phyloP scores from a whole-genome alignment of 2,797 vertebrate genomes.

The Lophius americanus region DNA sequence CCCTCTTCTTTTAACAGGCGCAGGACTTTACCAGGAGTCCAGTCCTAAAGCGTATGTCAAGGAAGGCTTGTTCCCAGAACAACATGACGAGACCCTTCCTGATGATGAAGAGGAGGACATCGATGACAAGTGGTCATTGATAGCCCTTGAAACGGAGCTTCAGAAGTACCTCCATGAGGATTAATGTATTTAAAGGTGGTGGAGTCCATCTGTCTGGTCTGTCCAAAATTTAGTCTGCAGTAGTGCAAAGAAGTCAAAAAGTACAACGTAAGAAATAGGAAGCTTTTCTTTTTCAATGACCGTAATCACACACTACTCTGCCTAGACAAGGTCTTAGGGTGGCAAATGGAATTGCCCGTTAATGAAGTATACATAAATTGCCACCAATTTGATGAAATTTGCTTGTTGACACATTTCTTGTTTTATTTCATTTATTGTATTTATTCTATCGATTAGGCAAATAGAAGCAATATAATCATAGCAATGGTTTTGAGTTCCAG shows the following conservation, averaged over 20 bases:
- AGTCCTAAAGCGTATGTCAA: conserved; percentile 25
- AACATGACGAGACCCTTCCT: conserved; percentile 60
- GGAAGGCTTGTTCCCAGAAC: conserved; percentile 47
- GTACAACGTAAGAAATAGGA: conserved; percentile 20
- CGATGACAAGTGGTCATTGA: conserved; percentile 77
- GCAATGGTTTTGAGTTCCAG: neutral
- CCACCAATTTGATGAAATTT: neutral
- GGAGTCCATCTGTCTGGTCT: neutral
- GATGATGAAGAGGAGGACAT: conserved; percentile 63
- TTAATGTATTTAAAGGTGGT: conserved; percentile 41
- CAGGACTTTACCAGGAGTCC: conserved; percentile 38
- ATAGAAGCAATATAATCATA: conserved; percentile 3
- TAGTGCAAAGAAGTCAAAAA: conserved; percentile 7
- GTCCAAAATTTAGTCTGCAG: neutral
- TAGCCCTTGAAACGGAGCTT: conserved; percentile 80
- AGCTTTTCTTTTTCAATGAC: neutral
- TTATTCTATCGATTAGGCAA: conserved; percentile 24
- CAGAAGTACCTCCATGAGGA: conserved; percentile 79
- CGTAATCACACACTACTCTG: neutral
- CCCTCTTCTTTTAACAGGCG: conserved; percentile 51
- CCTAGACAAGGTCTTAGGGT: neutral
- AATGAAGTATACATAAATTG: neutral
- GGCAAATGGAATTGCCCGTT: conserved; percentile 3
- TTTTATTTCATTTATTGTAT: conserved; percentile 15
- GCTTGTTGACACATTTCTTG: neutral